Conservation (phyloP, 2,113 vertebrate species). For the Pholis gunnellus region DNA sequence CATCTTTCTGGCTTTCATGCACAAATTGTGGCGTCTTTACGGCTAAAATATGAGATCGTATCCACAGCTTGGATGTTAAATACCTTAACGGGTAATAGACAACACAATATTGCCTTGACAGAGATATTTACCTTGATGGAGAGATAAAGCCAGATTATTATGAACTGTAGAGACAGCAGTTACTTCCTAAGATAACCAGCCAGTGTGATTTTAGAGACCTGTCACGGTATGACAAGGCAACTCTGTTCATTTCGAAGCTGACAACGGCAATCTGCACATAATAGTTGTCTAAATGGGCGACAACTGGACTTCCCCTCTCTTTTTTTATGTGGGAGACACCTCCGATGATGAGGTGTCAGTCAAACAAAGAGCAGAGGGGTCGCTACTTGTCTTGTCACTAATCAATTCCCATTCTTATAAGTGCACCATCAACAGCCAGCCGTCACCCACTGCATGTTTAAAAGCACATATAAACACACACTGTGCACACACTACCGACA, state of each 20-base stretch:
- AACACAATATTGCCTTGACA: background rate
- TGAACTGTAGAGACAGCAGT: background rate
- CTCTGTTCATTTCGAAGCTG: background rate
- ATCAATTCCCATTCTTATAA: constrained; percentile 29
- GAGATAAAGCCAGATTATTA: constrained; percentile 1
- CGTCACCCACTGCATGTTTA: constrained; percentile 2
- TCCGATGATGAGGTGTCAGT: constrained; percentile 14
- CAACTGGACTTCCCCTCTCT: background rate
- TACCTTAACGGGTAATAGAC: background rate
- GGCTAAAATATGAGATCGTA: background rate
- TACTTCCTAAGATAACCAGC: background rate
- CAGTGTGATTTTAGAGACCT: background rate
- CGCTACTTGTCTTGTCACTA: background rate
- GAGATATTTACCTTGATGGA: background rate
- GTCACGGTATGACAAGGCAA: background rate
- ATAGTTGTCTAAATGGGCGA: constrained; percentile 37
- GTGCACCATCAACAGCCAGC: background rate
- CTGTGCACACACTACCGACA: background rate
- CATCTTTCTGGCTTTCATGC: background rate
- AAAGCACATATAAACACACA: constrained; percentile 25
- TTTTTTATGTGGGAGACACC: constrained; percentile 3
- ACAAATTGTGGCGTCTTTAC: background rate
- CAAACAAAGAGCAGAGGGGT: constrained; percentile 36
- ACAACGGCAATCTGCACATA: constrained; percentile 19
- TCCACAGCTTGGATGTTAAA: background rate